Evolutionary conservation across 2,888 invertebrate species (phyloP), one percentile per base, ranked within the genome.

Genomic region (Aphidoletes aphidimyza): DNA sequence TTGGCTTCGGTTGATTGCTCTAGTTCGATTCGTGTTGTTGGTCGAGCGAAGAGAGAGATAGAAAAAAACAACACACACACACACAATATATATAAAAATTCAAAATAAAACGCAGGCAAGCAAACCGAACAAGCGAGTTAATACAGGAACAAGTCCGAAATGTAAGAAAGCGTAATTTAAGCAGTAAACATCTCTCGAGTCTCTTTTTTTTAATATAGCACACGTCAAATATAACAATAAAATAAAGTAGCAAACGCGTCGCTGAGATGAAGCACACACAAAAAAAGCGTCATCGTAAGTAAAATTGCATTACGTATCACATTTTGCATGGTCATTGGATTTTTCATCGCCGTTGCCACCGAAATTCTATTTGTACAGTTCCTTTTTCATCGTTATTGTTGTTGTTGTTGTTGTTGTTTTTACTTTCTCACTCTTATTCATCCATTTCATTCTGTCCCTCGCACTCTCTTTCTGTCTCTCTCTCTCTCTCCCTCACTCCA

Each of bases 301-400:
- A 37, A 81, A 81, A 81, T 81, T 81, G 81, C 81, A 81, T 81
- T 81, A 81, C 81, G 81, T 81, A 37, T 81, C 81, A 37, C 81
- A 81, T 81, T 81, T 81, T 37, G 81, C 37, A 81, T 81, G 81
- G 81, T 81, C 81, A 81, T 81, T 81, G 81, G 81, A 81, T 81
- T 81, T 37, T 81, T 81, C 37, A 81, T 81, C 22, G 36, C 34
- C 22, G 36, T 81, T 81, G 6, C n/a, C 81, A 81, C 81, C 81
- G 37, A 81, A 54, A 37, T 81, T 81, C 78, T 78, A 78, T 78
- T 81, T 36, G 37, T 81, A 81, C 81, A 36, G 81, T 81, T 81
- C 17, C 14, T 30, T 34, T 49, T 11, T 49, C 11, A 5, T 30
- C 69, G 17, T 34, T 26, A 26, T 34, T 5, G 8, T 69, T 6